Base-by-base conservation (phyloP, 2,888 invertebrate species). In the Steromphala cineraria region DNA sequence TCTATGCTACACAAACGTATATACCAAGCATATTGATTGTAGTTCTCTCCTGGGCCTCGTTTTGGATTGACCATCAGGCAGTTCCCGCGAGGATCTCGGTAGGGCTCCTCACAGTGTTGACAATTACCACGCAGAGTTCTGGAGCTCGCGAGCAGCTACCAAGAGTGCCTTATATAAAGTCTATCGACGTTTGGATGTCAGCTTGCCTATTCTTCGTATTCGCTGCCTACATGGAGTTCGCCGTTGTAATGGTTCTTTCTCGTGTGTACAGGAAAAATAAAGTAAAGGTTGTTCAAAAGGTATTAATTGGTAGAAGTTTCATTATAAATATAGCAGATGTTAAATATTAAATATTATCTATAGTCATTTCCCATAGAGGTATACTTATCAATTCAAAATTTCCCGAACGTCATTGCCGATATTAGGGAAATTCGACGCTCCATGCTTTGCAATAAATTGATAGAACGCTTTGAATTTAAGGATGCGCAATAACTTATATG, bases 71-170 rank as follows among this genome's bases (percentile, higher is more conserved):
- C 28, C 78, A 56, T 52, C 74, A 83, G 28, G 84, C 84, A 24
- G 77, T 84, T 75, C 84, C 84, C 15, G 84, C 84, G 24, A 21
- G 84, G 21, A 81, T 84, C 31, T 78, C 81, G 2, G 78, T 84
- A 0, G 84, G 84, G 7, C 55, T 84, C 19, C 80, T 82, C 56
- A 83, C 84, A 53, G 83, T 84, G 17, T 81, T 84, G 21, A 84
- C 84, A 71, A 84, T 84, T 67, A 84, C 83, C 19, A 84, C 84
- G 17, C 82, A 80, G 76, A 83, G 77, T 21, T 81, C 81, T 17
- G 79, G 80, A 15, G 81, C 83, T n/a, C 56, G 75, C 2, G 36
- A 77, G 13, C 74, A 81, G 40, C 67, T 83, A 24, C 83, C 83
- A 52, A 67, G 79, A 55, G 81, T 83, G 19, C 82, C 83, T 19